phyloP scores from a whole-genome alignment of 2,797 vertebrate species.

The Sebastes vulpes region DNA sequence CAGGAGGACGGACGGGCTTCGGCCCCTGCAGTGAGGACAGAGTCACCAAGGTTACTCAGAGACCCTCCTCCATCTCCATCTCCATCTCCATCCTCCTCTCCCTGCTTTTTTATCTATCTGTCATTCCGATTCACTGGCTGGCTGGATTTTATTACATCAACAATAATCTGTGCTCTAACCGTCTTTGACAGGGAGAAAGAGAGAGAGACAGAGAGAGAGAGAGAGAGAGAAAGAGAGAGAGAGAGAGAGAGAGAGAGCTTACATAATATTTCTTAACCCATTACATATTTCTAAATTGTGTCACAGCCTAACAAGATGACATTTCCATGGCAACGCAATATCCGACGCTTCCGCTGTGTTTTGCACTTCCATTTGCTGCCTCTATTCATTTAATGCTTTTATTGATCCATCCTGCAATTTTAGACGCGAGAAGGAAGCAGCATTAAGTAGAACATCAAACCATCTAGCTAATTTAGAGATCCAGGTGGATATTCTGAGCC shows the following conservation, averaged over 20 bases:
- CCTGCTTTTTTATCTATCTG: slow-evolving; percentile 54
- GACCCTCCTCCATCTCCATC: slow-evolving; percentile 2
- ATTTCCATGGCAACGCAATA: slow-evolving; percentile 83
- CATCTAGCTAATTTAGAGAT: background rate
- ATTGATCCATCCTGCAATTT: slow-evolving; percentile 50
- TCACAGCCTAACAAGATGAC: slow-evolving; percentile 80
- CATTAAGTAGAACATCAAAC: background rate
- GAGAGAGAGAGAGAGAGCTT: slow-evolving; percentile 55
- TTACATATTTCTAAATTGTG: slow-evolving; percentile 80
- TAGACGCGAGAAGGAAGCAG: background rate
- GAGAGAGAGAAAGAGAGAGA: slow-evolving; percentile 24
- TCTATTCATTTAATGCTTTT: slow-evolving; percentile 51
- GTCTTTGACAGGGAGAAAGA: slow-evolving; percentile 58
- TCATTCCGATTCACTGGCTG: slow-evolving; percentile 56
- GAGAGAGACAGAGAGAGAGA: background rate
- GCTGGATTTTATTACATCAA: slow-evolving; percentile 63
- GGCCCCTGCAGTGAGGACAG: slow-evolving; percentile 41
- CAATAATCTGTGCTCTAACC: slow-evolving; percentile 65
- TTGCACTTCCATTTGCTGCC: slow-evolving; percentile 32
- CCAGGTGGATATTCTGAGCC: background rate
- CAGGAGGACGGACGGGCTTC: slow-evolving; percentile 46
- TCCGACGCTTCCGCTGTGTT: slow-evolving; percentile 46
- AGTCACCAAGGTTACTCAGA: slow-evolving; percentile 27
- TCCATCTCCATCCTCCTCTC: slow-evolving; percentile 2
- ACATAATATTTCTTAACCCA: slow-evolving; percentile 83